Conservation (phyloP, 2,888 invertebrate species). For the Coenonympha glycerion region DNA sequence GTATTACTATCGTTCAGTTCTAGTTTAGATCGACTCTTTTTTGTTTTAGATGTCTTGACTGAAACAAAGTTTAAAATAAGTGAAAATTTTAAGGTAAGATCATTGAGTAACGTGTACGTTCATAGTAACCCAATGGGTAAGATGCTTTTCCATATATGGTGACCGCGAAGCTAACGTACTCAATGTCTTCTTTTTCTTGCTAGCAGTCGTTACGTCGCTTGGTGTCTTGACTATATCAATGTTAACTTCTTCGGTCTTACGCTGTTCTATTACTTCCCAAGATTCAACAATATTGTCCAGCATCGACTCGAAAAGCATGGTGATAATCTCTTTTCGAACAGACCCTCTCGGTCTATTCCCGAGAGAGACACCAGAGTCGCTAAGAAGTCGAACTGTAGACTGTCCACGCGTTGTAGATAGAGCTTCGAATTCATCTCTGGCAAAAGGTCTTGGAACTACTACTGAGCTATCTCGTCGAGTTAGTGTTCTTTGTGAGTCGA, state of each 20-base stretch:
- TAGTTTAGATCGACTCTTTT: conserved; percentile 43
- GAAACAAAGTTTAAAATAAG: no score
- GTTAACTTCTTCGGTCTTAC: conserved; percentile 37
- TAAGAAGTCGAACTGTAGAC: conserved; percentile 35
- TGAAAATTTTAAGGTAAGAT: no score
- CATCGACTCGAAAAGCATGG: conserved; percentile 61
- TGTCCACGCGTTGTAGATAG: conserved; percentile 34
- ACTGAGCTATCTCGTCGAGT: conserved; percentile 63
- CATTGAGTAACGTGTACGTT: no score
- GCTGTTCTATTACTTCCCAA: conserved; percentile 49
- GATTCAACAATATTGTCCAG: conserved; percentile 52
- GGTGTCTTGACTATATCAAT: conserved; percentile 38
- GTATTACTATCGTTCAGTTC: conserved; percentile 34
- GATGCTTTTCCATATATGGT: no score
- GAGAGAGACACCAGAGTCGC: conserved; percentile 37
- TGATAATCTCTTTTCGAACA: conserved; percentile 53
- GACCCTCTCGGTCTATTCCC: conserved; percentile 39
- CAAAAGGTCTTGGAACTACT: conserved; percentile 32
- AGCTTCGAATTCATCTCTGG: conserved; percentile 31
- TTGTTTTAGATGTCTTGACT: conserved; percentile 42
- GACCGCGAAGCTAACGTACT: conserved; percentile 23
- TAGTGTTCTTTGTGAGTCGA: conserved; percentile 54
- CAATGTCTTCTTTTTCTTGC: conserved; percentile 44
- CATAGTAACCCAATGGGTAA: no score
- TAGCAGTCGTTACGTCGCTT: conserved; percentile 43